Conservation (phyloP, 2,113 vertebrate genomes). For the Sigmodon hispidus region DNA sequence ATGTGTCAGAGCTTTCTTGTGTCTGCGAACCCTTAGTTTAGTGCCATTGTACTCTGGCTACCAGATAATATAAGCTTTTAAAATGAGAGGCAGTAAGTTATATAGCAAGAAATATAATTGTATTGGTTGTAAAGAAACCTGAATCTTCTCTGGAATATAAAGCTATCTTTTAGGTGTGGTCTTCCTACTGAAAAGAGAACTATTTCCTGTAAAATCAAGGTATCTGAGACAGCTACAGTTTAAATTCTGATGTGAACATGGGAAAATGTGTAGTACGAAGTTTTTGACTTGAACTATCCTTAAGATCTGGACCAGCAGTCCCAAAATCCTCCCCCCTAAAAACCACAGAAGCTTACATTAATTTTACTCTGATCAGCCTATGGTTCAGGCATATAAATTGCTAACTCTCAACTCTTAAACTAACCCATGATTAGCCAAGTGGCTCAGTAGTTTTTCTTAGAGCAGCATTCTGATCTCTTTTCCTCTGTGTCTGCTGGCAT, state of each 20-base stretch:
- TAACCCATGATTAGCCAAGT: no score
- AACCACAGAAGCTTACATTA: no score
- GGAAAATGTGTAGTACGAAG: no score
- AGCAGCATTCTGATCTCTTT: no score
- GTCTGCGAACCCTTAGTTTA: not conserved
- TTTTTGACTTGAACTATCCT: no score
- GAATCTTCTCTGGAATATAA: not conserved
- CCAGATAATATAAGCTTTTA: not conserved
- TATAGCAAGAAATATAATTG: not conserved
- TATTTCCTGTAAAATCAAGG: not conserved
- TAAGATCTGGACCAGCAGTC: no score
- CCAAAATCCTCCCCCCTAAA: no score
- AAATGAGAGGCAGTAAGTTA: not conserved
- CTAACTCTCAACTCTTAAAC: no score
- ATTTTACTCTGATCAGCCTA: no score
- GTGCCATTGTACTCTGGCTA: not conserved
- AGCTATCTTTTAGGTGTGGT: not conserved
- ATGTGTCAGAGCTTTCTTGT: not conserved
- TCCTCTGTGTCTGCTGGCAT: no score
- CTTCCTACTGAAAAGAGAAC: not conserved
- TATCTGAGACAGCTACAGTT: not conserved
- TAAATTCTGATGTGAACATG: not conserved
- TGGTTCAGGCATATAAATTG: no score
- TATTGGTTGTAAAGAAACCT: not conserved
- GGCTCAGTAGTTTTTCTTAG: no score